These are phyloP conservation scores for Steromphala cineraria DNA, from an alignment of 2,888 invertebrate species.

Conservation along the genomic window DNA sequence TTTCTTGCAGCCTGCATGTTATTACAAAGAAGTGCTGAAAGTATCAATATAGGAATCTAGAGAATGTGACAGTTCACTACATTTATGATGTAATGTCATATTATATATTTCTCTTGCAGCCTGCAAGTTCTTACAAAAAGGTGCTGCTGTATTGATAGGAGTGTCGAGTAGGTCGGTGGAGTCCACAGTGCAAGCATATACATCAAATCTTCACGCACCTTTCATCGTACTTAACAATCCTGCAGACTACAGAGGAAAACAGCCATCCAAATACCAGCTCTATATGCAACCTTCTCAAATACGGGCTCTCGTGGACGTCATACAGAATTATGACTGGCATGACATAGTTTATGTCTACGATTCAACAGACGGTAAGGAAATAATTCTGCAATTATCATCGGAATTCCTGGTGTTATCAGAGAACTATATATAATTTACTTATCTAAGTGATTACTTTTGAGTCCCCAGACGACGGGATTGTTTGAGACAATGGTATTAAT, in stretches of 20 bases:
- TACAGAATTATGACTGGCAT: slow-evolving; percentile 39
- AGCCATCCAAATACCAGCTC: slow-evolving; percentile 27
- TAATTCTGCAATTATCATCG: no score
- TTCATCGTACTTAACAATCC: slow-evolving; percentile 57
- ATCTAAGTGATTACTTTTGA: no score
- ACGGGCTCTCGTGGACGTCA: slow-evolving; percentile 39
- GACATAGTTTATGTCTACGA: slow-evolving; percentile 43
- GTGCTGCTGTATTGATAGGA: slow-evolving; percentile 55
- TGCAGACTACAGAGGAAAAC: slow-evolving; percentile 34
- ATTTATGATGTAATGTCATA: no score
- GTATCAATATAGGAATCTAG: no score
- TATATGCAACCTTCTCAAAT: slow-evolving; percentile 42
- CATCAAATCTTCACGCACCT: slow-evolving; percentile 55
- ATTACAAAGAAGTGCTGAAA: no score
- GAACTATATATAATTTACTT: no score
- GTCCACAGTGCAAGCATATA: slow-evolving; percentile 54
- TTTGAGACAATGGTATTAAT: no score
- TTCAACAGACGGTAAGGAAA: slow-evolving; percentile 36
- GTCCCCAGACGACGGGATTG: no score
- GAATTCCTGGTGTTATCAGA: no score
- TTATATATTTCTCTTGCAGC: slow-evolving; percentile 37
- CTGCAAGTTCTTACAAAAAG: slow-evolving; percentile 47
- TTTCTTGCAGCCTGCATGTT: no score
- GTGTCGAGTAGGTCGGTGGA: slow-evolving; percentile 45
- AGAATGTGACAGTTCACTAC: no score